A percentile compares a stretch with the other conserved stretches of the same genome.
Evolutionary conservation across 1,140 invertebrate genomes (phyloP).

Genomic region (Pinna nobilis): DNA sequence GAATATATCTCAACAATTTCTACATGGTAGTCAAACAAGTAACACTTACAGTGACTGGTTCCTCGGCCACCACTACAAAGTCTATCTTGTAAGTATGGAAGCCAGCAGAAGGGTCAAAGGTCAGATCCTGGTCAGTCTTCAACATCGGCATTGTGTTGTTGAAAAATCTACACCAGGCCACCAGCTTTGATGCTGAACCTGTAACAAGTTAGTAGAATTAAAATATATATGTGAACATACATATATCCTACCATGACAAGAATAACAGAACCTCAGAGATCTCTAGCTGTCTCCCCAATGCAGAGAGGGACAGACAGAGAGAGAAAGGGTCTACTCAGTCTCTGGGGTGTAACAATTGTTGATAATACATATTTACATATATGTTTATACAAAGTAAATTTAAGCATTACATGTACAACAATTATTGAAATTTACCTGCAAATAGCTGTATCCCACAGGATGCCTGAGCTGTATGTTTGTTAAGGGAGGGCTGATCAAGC

Average conservation of each 20-base stretch:
- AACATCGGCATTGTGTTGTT: constrained; percentile 33
- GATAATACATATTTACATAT: not conserved
- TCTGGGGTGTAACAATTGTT: too few relatives aligned
- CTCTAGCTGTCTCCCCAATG: too few relatives aligned
- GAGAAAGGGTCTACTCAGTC: not conserved
- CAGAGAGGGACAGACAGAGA: not conserved
- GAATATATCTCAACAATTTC: too few relatives aligned
- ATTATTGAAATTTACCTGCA: constrained; percentile 21
- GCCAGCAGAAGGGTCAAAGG: constrained; percentile 42
- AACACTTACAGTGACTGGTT: constrained; percentile 32
- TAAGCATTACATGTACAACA: not conserved
- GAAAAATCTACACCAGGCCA: constrained; percentile 44
- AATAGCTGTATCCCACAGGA: constrained; percentile 52
- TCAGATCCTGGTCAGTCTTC: constrained; percentile 24
- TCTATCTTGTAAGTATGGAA: constrained; percentile 41
- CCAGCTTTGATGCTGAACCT: constrained; percentile 29
- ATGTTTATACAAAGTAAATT: not conserved
- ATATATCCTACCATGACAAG: too few relatives aligned
- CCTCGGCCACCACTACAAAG: constrained; percentile 37
- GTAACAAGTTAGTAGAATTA: too few relatives aligned
- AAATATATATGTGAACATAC: too few relatives aligned
- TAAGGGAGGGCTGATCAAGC: not conserved
- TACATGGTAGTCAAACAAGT: too few relatives aligned
- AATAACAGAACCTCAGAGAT: too few relatives aligned
- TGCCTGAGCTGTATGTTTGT: not conserved